Evolutionary conservation across 2,113 vertebrate species (phyloP), one percentile per base, ranked within the genome.

Genomic region (Seriola aureovittata): DNA sequence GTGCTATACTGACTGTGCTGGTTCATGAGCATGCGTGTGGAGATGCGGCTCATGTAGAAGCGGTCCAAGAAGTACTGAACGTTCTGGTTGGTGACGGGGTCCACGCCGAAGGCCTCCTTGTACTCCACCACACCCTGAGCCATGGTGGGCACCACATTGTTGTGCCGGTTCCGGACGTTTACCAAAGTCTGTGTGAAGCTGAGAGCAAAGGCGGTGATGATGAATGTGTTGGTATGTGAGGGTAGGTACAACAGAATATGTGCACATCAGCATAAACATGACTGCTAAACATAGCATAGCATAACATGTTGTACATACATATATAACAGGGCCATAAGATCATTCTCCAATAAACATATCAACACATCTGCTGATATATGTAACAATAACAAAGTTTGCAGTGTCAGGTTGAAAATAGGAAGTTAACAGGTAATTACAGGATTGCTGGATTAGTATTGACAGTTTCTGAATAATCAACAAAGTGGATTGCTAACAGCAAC

Each of bases 21-120:
- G 92, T 99, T 99, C 96, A 99, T 99, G 65, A 99, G 95, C 98
- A 99, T 99, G 74, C 98, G 96, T 0, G 96, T 99, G 12, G 98
- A 99, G 94, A 99, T 99, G 59, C 98, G 97, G 93, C 97, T 99
- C 96, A 99, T 99, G 92, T 99, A 99, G 94, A 99, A 99, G 52
- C 98, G 97, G 91, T 99, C 98, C 93, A 99, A 88, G 91, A 99
- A 99, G 84, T 99, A 99, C 87, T 99, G 98, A 62, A 99, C 97
- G 67, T 98, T 99, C 94, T 99, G 98, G 92, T 96, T 99, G 95
- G 96, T 97, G 91, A 97, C 95, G 3, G 96, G 96, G 85, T 99
- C 98, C 81, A 98, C 95, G 32, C 97, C 96, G 8, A 96, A 98
- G 16, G 89, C 87, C 8, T 99, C 98, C 92, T 99, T 99, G 93